Base-by-base conservation (phyloP, 2,797 vertebrate genomes). In the Ctenopoma multispine region DNA sequence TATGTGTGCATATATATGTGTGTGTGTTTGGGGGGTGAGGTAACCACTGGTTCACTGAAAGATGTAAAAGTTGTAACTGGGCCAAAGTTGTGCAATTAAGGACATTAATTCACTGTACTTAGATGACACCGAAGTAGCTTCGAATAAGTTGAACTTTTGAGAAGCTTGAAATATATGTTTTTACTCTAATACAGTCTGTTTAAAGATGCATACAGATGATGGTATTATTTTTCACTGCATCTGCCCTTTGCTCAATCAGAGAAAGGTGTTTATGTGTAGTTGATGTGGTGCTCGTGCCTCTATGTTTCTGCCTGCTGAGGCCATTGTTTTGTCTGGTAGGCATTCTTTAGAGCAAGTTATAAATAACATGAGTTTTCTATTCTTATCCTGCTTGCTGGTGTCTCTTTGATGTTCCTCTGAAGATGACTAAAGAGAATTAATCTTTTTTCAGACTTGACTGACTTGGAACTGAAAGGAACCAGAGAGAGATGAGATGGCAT, bases 311-410 rank as follows among this genome's bases (percentile, higher is more conserved):
- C 56, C 77, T 77, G 74, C 59, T 77, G 50, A 82, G 43, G 55
- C 70, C 72, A 79, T 81, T 88, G 81, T 87, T 89, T 89, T 49
- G 13, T 68, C 65, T 78, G 53, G 58, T 65, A 82, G 81, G 79
- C 84, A 81, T 85, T 91, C 78, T 86, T 87, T 79, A 51, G 69
- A 79, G 75, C 44, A 50, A 58, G 72, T 79, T 93, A 92, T 89
- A 90, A 90, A 92, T 94, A 93, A 88, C 70, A 54, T 20, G 17
- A 7, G 15, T 62, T 82, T 90, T 90, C 91, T 92, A 93, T 92
- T 92, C 81, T 90, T 89, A 74, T 86, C 77, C 73, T 3, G n/a
- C 72, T 84, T 56, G 48, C 49, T 14, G 13, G 66, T 38, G 40
- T 69, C 63, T 79, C 85, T 91, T 92, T 92, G 87, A 90, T 87